These are phyloP conservation scores for Keiferia lycopersicella DNA, from an alignment of 2,888 invertebrate genomes.

Conservation along the genomic window DNA sequence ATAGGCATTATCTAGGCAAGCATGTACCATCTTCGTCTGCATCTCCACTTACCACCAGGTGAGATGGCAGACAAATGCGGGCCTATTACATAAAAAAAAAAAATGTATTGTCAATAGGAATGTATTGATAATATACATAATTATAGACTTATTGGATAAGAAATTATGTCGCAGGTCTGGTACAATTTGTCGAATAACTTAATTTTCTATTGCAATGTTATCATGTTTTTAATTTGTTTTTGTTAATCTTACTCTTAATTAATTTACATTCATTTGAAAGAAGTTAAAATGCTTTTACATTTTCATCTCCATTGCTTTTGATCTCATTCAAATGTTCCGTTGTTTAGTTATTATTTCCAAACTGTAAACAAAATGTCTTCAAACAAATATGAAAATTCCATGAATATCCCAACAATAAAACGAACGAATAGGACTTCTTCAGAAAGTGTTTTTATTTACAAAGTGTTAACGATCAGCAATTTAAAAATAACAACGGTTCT, in stretches of 20 bases:
- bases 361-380: neutral
- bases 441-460: neutral
- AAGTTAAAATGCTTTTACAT: neutral
- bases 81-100: too few species aligned
- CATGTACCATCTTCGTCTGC: too few species aligned
- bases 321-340: neutral
- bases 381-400: neutral
- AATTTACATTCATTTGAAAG: neutral
- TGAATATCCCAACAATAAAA: neutral
- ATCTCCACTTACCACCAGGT: too few species aligned
- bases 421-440: neutral
- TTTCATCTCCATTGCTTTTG: neutral
- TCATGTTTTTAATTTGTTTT: too few species aligned
- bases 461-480: neutral
- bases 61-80: too few species aligned
- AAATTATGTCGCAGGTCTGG: too few species aligned
- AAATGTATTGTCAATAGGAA: too few species aligned
- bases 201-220: too few species aligned
- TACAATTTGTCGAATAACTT: too few species aligned
- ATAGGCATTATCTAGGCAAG: too few species aligned
- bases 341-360: neutral
- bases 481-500: neutral
- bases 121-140: too few species aligned
- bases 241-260: neutral
- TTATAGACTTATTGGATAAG: too few species aligned